Evolutionary conservation across 1,140 invertebrate species (phyloP).

Genomic region (Zaprionus tsacasi): DNA sequence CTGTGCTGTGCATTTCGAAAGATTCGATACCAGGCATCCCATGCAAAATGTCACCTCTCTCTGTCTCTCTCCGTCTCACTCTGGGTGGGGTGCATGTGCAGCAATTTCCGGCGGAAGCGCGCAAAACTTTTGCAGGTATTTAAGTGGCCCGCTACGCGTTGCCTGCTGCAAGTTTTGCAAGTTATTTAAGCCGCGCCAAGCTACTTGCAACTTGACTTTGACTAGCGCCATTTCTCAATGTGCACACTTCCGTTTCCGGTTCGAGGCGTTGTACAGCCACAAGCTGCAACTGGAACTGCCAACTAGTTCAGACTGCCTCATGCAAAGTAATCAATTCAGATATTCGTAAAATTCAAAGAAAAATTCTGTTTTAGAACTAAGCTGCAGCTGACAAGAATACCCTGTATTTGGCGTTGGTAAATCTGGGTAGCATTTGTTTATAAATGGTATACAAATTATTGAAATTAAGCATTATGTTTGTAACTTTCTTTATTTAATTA

Average conservation of each 20-base stretch:
- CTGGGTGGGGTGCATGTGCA: slow-evolving; percentile 23
- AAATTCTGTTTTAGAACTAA: not conserved
- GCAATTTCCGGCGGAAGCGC: slow-evolving; percentile 78
- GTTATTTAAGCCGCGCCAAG: slow-evolving; percentile 45
- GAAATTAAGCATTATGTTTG: too few relatives aligned
- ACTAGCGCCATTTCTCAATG: slow-evolving; percentile 52
- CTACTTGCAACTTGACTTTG: slow-evolving; percentile 27
- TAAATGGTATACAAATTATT: too few relatives aligned
- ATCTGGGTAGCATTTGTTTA: too few relatives aligned
- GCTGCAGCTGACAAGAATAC: not conserved
- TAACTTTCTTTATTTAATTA: too few relatives aligned
- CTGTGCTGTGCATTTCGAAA: slow-evolving; percentile 60
- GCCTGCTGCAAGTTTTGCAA: slow-evolving; percentile 36
- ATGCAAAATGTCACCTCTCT: not conserved
- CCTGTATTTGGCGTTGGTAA: not conserved
- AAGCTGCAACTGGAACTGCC: not conserved
- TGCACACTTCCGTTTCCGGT: slow-evolving; percentile 69
- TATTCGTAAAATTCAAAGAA: not conserved
- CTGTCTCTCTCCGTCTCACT: not conserved
- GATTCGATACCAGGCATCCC: slow-evolving; percentile 44
- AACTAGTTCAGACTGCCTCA: not conserved
- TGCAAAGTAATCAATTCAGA: not conserved
- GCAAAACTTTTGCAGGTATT: slow-evolving; percentile 76
- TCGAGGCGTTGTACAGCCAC: not conserved
- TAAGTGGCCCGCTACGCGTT: slow-evolving; percentile 61